Percentiles rank a stretch among this genome's conserved stretches.
Conservation (phyloP, 92 coral and sea anemone genomes). For the Muricea muricata region DNA sequence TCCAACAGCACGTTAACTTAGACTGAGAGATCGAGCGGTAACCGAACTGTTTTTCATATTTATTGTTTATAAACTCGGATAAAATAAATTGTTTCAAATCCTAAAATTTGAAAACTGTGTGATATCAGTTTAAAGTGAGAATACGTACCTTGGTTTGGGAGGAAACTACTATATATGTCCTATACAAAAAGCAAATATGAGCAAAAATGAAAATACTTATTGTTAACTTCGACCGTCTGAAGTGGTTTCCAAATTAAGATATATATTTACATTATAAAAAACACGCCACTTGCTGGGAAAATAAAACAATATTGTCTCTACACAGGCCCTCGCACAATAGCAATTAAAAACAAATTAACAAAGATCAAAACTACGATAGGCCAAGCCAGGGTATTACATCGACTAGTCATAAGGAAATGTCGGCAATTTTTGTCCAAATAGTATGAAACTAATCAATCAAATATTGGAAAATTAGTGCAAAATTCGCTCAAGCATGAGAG, state of each 20-base stretch:
- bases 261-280: constrained; percentile 4
- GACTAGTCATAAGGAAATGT: background rate
- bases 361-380: too few relatives aligned
- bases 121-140: background rate
- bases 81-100: background rate
- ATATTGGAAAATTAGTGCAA: background rate
- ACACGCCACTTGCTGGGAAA: constrained; percentile 20
- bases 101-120: background rate
- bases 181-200: background rate
- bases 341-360: background rate
- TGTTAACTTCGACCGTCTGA: background rate
- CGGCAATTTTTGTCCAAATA: background rate
- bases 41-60: background rate
- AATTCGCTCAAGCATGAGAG: background rate
- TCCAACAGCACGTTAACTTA: too few relatives aligned
- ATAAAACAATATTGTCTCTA: background rate
- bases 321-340: background rate
- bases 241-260: background rate
- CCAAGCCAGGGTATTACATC: too few relatives aligned
- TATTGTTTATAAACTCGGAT: background rate
- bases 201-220: background rate
- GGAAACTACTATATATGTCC: background rate
- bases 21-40: too few relatives aligned
- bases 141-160: background rate
- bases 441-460: background rate